phyloP scores from a whole-genome alignment of 2,797 vertebrate species.

The Dendrocincla tyrannina region DNA sequence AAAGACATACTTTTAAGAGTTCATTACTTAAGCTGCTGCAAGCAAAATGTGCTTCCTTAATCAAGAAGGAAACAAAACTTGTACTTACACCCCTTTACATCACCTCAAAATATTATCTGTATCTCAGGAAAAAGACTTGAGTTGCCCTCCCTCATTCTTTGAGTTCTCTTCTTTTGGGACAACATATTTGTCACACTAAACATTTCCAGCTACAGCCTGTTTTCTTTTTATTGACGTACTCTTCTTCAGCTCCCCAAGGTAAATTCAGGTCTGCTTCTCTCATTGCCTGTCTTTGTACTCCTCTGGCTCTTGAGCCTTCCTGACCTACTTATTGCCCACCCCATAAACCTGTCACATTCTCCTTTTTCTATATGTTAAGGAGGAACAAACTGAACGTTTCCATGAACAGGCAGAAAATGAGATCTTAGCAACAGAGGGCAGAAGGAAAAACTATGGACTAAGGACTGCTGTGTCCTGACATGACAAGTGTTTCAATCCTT shows the following conservation, averaged over 20 bases:
- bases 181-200: background rate
- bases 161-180: background rate
- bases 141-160: background rate
- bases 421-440: background rate
- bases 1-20: background rate
- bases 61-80: background rate
- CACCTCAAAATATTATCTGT: background rate
- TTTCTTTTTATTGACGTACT: background rate
- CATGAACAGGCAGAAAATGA: background rate
- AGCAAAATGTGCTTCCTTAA: background rate
- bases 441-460: background rate
- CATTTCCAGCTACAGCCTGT: background rate
- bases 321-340: background rate
- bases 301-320: background rate
- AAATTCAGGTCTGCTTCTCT: background rate
- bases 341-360: background rate
- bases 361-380: background rate
- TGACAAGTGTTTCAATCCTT: background rate
- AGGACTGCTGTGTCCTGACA: background rate
- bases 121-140: background rate
- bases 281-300: background rate
- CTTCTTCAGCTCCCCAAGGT: background rate
- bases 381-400: background rate
- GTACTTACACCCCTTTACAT: background rate
- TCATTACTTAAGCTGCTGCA: background rate